A percentile compares a stretch with the other conserved stretches of the same genome.
These are phyloP conservation scores for Lutraria rhynchaena DNA, from an alignment of 1,140 invertebrate genomes.

Conservation along the genomic window DNA sequence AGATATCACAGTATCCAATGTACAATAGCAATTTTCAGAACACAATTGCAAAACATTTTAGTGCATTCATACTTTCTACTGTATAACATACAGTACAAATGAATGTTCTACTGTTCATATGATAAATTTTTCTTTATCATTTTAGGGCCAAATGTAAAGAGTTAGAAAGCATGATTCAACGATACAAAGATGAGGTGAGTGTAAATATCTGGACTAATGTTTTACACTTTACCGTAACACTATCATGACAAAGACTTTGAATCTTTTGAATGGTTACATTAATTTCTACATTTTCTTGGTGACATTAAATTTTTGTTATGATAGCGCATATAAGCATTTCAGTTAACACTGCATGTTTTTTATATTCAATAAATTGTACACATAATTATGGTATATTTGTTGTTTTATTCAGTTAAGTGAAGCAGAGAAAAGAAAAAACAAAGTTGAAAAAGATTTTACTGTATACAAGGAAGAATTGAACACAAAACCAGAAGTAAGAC, in stretches of 20 bases:
- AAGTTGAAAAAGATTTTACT: constrained; percentile 79
- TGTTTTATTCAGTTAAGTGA: constrained; percentile 79
- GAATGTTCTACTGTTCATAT: too few relatives aligned
- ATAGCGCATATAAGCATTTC: too few relatives aligned
- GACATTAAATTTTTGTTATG: background rate
- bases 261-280: background rate
- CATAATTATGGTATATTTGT: too few relatives aligned
- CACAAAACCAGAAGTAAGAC: constrained; percentile 81
- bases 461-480: constrained; percentile 80
- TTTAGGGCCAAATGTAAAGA: constrained; percentile 76
- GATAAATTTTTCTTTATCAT: background rate
- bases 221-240: background rate
- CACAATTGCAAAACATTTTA: too few relatives aligned
- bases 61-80: too few relatives aligned
- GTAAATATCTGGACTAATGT: background rate
- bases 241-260: background rate
- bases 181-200: constrained; percentile 79
- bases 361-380: too few relatives aligned
- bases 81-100: too few relatives aligned
- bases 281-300: background rate
- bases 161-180: constrained; percentile 75
- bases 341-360: too few relatives aligned
- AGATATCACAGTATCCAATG: too few relatives aligned
- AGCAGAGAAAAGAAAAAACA: constrained; percentile 78
- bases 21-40: too few relatives aligned